Evolutionary conservation across 1,140 invertebrate genomes (phyloP).

Genomic region (Pygmarrhopalites habei): DNA sequence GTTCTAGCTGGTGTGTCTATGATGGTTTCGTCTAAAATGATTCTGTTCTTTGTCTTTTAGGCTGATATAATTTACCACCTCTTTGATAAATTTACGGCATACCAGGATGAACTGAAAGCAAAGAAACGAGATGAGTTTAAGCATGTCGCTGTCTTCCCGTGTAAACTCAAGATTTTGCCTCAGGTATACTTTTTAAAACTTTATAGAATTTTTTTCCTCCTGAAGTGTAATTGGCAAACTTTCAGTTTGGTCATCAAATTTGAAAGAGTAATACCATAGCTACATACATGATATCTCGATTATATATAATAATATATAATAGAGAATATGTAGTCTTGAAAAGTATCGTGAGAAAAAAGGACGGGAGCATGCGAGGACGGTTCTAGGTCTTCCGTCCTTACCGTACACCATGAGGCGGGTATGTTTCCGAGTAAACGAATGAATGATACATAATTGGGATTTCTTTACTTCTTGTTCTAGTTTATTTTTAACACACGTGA

Average conservation of each 20-base stretch:
- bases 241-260: no score
- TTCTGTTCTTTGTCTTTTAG: no score
- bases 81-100: conserved; percentile 94
- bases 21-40: no score
- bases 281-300: no score
- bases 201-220: conserved; percentile 5
- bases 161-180: conserved; percentile 77
- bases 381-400: no score
- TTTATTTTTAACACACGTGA: conserved; percentile 96
- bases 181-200: conserved; percentile 49
- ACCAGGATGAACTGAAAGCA: conserved; percentile 86
- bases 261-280: no score
- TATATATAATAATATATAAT: no score
- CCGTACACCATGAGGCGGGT: no score
- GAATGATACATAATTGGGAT: not conserved
- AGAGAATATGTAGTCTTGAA: no score
- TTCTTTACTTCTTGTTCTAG: conserved; percentile 47
- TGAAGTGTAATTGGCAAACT: not conserved
- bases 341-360: no score
- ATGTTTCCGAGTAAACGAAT: not conserved
- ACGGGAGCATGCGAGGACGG: no score
- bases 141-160: conserved; percentile 95
- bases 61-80: conserved; percentile 99
- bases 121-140: conserved; percentile 92
- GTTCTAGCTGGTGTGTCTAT: no score